phyloP scores from a whole-genome alignment of 2,797 vertebrate genomes.

The Lycodopsis pacificus region DNA sequence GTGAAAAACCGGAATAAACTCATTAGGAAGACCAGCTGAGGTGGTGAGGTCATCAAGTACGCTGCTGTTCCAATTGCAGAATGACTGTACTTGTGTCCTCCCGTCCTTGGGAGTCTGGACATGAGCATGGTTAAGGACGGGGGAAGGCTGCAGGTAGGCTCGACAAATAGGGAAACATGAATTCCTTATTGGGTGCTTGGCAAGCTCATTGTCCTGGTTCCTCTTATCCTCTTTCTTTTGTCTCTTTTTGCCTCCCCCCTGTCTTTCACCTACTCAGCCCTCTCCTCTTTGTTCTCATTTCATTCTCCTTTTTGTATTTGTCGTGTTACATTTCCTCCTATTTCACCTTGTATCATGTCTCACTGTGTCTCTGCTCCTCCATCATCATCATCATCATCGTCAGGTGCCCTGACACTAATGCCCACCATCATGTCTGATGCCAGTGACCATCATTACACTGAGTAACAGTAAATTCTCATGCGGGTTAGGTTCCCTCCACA shows the following conservation, averaged over 20 bases:
- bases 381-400: slow-evolving; percentile 29
- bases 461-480: slow-evolving; percentile 31
- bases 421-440: slow-evolving; percentile 38
- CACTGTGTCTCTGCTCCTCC: slow-evolving; percentile 21
- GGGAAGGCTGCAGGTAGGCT: not conserved
- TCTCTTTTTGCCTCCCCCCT: not conserved
- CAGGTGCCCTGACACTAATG: slow-evolving; percentile 39
- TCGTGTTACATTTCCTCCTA: slow-evolving; percentile 4
- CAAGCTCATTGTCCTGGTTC: not conserved
- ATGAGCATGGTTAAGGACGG: not conserved
- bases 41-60: no score
- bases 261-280: not conserved
- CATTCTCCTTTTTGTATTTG: not conserved
- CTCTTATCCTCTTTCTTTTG: slow-evolving; percentile 1
- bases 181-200: not conserved
- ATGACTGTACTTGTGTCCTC: no score
- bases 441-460: slow-evolving; percentile 34
- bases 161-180: not conserved
- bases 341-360: slow-evolving; percentile 24
- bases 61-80: no score
- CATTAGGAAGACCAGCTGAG: no score
- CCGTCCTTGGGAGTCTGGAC: no score
- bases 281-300: slow-evolving; percentile 1
- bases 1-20: no score
- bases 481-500: slow-evolving; percentile 14